phyloP scores from a whole-genome alignment of 2,797 vertebrate genomes.

The Alcedo atthis region DNA sequence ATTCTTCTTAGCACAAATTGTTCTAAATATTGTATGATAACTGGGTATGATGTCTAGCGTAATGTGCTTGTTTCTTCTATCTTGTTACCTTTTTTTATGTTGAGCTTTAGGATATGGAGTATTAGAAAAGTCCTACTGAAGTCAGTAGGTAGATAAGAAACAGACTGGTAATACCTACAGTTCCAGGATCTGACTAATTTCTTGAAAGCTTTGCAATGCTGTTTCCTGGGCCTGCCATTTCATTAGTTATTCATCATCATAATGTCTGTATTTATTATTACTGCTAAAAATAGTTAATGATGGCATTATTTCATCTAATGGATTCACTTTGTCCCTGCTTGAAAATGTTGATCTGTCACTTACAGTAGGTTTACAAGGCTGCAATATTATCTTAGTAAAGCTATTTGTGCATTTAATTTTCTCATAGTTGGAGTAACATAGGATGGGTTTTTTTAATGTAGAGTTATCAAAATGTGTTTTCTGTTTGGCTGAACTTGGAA shows the following conservation, averaged over 20 bases:
- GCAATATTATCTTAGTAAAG: neutral
- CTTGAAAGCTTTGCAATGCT: slow-evolving; percentile 50
- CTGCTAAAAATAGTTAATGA: slow-evolving; percentile 42
- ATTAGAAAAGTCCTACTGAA: neutral
- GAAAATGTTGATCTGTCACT: slow-evolving; percentile 37
- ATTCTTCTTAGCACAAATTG: neutral
- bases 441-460: neutral
- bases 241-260: slow-evolving; percentile 69
- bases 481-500: neutral
- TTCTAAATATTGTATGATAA: neutral
- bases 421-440: neutral
- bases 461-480: neutral
- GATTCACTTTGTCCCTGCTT: slow-evolving; percentile 20
- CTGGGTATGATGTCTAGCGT: neutral
- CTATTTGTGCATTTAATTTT: slow-evolving; percentile 3
- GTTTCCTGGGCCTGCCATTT: slow-evolving; percentile 59
- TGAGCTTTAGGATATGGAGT: neutral
- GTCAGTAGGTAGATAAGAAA: neutral
- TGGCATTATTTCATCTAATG: slow-evolving; percentile 40
- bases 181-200: slow-evolving; percentile 59
- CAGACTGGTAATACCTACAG: neutral
- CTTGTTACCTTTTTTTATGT: neutral
- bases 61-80: neutral
- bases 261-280: slow-evolving; percentile 66
- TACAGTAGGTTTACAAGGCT: neutral